phyloP scores from a whole-genome alignment of 2,113 vertebrate species.

The Haliaeetus leucogaster region DNA sequence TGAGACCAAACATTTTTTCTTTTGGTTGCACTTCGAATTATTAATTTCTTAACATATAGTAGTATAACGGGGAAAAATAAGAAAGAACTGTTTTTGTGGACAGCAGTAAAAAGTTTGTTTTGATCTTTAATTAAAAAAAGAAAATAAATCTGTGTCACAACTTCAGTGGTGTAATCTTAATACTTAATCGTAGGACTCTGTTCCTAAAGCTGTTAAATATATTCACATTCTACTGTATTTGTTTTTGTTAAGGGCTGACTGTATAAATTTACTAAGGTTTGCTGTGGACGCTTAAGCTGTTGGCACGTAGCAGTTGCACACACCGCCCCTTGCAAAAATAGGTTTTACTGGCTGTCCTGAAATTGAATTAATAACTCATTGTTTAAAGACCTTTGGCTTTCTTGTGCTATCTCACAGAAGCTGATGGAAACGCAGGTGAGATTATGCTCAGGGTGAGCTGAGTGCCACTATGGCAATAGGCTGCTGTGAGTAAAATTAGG shows the following conservation, averaged over 20 bases:
- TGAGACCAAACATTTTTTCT: background rate
- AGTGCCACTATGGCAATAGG: background rate
- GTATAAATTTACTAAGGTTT: background rate
- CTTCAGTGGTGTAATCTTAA: background rate
- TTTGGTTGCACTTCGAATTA: background rate
- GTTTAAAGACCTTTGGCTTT: background rate
- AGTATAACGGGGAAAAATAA: background rate
- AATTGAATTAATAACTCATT: background rate
- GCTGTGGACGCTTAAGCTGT: background rate
- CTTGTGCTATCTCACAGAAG: background rate
- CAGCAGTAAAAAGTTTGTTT: background rate
- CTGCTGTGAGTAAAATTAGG: background rate
- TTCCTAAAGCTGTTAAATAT: background rate
- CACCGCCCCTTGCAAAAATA: background rate
- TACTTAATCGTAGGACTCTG: background rate
- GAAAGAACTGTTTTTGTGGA: background rate
- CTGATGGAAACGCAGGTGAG: background rate
- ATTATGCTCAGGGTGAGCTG: background rate
- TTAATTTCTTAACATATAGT: background rate
- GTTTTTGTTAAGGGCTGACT: too few species aligned
- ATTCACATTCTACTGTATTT: background rate
- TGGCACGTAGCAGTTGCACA: background rate
- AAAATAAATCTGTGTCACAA: background rate
- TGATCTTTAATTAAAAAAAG: background rate
- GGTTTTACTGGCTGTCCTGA: background rate